Base-by-base conservation (phyloP, 2,888 invertebrate genomes). In the Cordylochernes scorpioides region DNA sequence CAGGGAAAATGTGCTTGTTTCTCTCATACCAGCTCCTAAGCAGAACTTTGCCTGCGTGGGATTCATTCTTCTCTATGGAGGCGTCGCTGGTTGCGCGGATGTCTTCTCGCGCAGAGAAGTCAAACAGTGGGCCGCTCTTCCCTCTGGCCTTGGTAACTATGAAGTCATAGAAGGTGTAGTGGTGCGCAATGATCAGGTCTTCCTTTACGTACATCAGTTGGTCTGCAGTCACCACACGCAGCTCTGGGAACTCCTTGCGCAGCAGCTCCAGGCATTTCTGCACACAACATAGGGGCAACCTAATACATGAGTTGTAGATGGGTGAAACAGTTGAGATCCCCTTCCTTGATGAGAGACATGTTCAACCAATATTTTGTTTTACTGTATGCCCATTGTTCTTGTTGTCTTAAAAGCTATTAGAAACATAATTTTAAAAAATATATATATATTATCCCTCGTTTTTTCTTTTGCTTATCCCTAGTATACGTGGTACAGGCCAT, bases 151-250 rank as follows among this genome's bases (percentile, higher is more conserved):
- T 94, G 2, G 94, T 94, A 3, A 94, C 94, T 49, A 97, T 97
- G 47, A 97, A 91, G 55, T 97, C 97, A 50, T 97, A 97, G 54
- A 99, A 94, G 27, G 94, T 84, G 51, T 94, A 91, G 56, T 94
- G 94, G 53, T 97, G 97, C 0, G 97, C 91, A 39, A 97, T 62
- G 50, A 99, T 97, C 29, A 97, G 62, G 59, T 99, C 97, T 55
- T 99, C 97, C 53, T 99, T 97, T 3, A 99, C 88, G 50, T 94
- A 97, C 97, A 97, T 97, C 30, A 97, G 59, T 51, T 91, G 91
- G 55, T 99, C 97, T 1, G 91, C 88, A 49, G 82, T 82, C 0
- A 88, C 80, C 2, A 84, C 77, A 56, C 88, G 82, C 14, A 99
- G 58, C 58, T 97, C 97, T 45, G 82, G 82, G 54, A 97, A 99